phyloP scores from a whole-genome alignment of 2,888 invertebrate genomes.

The Anthoptus insignis region DNA sequence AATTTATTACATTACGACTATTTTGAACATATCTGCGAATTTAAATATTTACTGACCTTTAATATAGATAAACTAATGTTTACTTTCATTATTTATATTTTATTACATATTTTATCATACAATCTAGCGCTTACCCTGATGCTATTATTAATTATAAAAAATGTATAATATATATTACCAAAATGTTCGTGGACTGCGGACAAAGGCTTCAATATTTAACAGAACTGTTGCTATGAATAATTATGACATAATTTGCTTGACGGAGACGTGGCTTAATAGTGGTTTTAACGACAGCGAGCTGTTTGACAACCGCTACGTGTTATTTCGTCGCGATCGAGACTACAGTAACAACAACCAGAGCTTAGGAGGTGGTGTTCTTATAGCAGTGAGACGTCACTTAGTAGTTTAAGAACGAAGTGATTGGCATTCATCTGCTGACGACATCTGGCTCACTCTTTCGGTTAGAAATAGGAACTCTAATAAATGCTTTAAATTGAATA shows the following conservation, averaged over 20 bases:
- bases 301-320: slow-evolving; percentile 25
- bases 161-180: slow-evolving; percentile 11
- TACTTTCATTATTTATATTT: no score
- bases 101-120: no score
- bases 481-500: slow-evolving; percentile 8
- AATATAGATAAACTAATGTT: no score
- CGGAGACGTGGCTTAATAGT: slow-evolving; percentile 30
- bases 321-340: background rate
- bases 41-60: background rate
- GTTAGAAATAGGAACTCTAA: background rate
- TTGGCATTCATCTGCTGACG: slow-evolving; percentile 7
- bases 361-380: background rate
- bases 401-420: background rate
- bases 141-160: background rate
- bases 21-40: no score
- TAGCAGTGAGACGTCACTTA: background rate
- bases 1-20: no score
- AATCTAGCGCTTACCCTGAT: background rate
- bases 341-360: background rate
- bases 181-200: background rate
- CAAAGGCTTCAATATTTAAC: background rate
- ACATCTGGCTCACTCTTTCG: background rate
- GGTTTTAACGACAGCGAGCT: slow-evolving; percentile 24
- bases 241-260: slow-evolving; percentile 10
- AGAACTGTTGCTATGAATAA: background rate